phyloP scores from a whole-genome alignment of 2,113 vertebrate genomes.

The Cyanoliseus patagonus region DNA sequence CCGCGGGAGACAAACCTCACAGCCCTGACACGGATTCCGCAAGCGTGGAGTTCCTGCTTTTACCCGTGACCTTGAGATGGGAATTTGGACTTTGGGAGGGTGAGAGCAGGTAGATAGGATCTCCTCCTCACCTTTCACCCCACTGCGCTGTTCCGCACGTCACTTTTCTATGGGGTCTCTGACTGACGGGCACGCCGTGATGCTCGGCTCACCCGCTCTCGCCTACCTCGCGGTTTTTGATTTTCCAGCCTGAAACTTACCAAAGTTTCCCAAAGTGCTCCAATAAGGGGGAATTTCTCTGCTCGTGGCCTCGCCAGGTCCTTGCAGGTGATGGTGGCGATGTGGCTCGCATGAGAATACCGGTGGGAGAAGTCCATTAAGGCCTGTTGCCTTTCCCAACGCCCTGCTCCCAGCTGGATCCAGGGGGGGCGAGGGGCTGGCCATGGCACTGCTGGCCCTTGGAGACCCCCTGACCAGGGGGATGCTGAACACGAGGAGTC shows the following conservation, averaged over 20 bases:
- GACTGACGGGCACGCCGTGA: background rate
- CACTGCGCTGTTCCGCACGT: background rate
- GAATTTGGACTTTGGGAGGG: slow-evolving; percentile 53
- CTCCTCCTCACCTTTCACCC: background rate
- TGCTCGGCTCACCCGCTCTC: background rate
- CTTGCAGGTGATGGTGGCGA: background rate
- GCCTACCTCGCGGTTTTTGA: background rate
- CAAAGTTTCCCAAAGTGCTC: background rate
- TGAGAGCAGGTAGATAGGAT: background rate
- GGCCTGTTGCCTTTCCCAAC: background rate
- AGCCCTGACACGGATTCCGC: background rate
- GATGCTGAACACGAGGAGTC: background rate
- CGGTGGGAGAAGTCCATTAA: accelerated
- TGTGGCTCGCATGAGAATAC: accelerated
- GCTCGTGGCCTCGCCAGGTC: background rate
- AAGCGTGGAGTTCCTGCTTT: slow-evolving; percentile 15
- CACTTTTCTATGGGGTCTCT: background rate
- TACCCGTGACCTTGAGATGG: slow-evolving; percentile 50
- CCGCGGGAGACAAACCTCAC: background rate
- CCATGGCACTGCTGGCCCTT: background rate
- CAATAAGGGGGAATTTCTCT: accelerated
- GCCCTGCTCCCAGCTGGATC: background rate
- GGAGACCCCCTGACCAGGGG: background rate
- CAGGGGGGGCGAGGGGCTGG: accelerated
- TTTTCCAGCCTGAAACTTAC: background rate